Evolutionary conservation across 2,797 vertebrate species (phyloP).

Genomic region (Typhlichthys subterraneus): DNA sequence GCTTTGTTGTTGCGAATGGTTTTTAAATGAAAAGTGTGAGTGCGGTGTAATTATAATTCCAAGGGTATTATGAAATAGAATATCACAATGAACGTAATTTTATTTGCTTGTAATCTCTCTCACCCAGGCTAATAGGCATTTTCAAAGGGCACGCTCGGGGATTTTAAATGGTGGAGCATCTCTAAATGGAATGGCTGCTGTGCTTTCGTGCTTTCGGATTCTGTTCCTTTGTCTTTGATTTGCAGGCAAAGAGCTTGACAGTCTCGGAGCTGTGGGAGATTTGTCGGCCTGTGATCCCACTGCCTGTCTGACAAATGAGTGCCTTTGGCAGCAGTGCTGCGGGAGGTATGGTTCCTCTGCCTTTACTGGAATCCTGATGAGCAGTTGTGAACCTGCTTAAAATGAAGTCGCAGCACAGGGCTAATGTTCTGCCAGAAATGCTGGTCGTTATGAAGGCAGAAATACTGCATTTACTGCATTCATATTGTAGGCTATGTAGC

Average conservation of each 20-base stretch:
- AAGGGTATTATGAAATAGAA: conserved; percentile 80
- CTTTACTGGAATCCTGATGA: conserved; percentile 71
- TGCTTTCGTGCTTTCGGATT: conserved; percentile 51
- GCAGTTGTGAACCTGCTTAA: conserved; percentile 53
- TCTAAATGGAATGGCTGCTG: conserved; percentile 71
- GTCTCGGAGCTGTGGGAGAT: conserved; percentile 74
- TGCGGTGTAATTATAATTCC: conserved; percentile 79
- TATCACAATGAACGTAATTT: conserved; percentile 81
- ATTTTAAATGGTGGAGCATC: conserved; percentile 68
- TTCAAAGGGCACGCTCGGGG: conserved; percentile 74
- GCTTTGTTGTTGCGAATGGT: conserved; percentile 75
- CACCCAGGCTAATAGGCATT: conserved; percentile 78
- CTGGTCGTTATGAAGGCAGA: no score
- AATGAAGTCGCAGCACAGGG: conserved; percentile 64
- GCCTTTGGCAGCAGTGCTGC: conserved; percentile 74
- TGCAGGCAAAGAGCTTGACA: conserved; percentile 72
- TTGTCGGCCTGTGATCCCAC: conserved; percentile 80
- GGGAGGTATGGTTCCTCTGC: conserved; percentile 64
- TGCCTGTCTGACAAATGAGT: conserved; percentile 79
- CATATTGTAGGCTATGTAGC: background rate
- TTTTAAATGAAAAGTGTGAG: conserved; percentile 79
- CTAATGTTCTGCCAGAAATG: conserved; percentile 59
- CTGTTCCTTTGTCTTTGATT: conserved; percentile 81
- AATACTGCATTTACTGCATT: no score
- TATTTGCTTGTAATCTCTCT: conserved; percentile 84